Evolutionary conservation across 2,888 invertebrate species (phyloP).

Genomic region (Portevinia maculata): DNA sequence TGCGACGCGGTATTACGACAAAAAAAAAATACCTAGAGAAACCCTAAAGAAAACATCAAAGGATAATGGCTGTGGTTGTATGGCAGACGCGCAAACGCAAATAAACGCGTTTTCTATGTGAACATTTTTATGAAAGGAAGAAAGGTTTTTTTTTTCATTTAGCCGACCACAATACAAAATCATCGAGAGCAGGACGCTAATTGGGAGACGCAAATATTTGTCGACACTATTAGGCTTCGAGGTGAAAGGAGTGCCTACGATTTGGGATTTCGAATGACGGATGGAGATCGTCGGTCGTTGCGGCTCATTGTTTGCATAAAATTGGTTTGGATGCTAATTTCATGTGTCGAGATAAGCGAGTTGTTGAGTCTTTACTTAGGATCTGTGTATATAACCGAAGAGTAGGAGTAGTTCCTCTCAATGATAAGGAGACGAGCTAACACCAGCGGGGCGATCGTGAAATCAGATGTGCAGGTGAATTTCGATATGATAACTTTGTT

Average conservation of each 20-base stretch:
- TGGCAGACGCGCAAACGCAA: conserved; percentile 43
- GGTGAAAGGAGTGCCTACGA: conserved; percentile 43
- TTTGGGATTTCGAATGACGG: not conserved
- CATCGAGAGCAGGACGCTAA: conserved; percentile 57
- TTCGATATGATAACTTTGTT: conserved; percentile 8
- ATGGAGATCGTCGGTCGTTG: conserved; percentile 23
- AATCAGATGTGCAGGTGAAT: conserved; percentile 40
- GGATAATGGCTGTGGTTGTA: conserved; percentile 67
- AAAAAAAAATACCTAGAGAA: not conserved
- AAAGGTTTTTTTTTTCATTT: conserved; percentile 1
- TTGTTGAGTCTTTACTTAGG: conserved; percentile 48
- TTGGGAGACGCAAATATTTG: conserved; percentile 72
- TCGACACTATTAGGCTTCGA: conserved; percentile 6
- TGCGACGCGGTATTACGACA: conserved; percentile 41
- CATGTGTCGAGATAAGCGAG: conserved; percentile 53
- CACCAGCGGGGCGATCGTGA: too few species aligned
- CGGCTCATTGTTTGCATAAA: conserved; percentile 31
- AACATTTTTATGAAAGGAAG: not conserved
- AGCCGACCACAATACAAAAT: conserved; percentile 23
- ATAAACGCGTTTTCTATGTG: conserved; percentile 54
- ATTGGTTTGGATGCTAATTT: conserved; percentile 65
- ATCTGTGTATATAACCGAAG: not conserved
- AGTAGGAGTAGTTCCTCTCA: too few species aligned
- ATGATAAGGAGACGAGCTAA: conserved; percentile 20
- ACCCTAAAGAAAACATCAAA: conserved; percentile 24